Conservation (phyloP, 1,140 invertebrate genomes). For the Drosophila tropicalis region DNA sequence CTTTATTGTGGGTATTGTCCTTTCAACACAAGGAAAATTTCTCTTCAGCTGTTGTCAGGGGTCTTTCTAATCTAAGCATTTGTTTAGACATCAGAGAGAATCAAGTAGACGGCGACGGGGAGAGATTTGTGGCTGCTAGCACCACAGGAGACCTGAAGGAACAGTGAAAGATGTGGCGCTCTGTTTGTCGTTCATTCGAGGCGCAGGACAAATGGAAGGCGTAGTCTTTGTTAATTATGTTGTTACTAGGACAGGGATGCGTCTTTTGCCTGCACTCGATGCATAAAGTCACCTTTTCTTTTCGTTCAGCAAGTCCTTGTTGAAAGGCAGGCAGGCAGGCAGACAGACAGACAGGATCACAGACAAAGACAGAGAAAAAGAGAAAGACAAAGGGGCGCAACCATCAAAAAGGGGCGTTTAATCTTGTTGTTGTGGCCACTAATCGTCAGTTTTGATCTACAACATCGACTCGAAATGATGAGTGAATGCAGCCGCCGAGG, state of each 20-base stretch:
- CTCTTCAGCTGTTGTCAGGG: conserved; percentile 5
- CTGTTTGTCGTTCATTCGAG: too few relatives aligned
- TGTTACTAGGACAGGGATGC: conserved; percentile 16
- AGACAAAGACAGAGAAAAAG: neutral
- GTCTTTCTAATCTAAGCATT: conserved; percentile 18
- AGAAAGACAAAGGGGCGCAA: neutral
- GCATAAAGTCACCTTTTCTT: conserved; percentile 14
- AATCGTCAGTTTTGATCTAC: conserved; percentile 13
- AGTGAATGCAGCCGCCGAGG: conserved; percentile 1
- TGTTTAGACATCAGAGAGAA: conserved; percentile 7
- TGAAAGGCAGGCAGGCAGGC: neutral
- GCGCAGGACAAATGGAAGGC: neutral
- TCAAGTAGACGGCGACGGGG: neutral
- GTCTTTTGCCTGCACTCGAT: conserved; percentile 17
- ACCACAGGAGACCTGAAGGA: conserved; percentile 5
- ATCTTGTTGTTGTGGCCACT: conserved; percentile 21
- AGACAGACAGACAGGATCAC: neutral
- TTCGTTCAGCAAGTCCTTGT: conserved; percentile 2
- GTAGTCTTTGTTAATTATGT: conserved; percentile 24
- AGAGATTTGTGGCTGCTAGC: conserved; percentile 1
- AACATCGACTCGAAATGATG: conserved; percentile 11
- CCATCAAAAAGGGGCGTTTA: conserved; percentile 16
- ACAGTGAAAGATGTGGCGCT: neutral
- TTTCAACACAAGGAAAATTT: neutral
- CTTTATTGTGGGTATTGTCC: conserved; percentile 6